A percentile compares a stretch with the other conserved stretches of the same genome.
These are phyloP conservation scores for Blastobasis lacticolella DNA, from an alignment of 2,888 invertebrate genomes.

Conservation along the genomic window DNA sequence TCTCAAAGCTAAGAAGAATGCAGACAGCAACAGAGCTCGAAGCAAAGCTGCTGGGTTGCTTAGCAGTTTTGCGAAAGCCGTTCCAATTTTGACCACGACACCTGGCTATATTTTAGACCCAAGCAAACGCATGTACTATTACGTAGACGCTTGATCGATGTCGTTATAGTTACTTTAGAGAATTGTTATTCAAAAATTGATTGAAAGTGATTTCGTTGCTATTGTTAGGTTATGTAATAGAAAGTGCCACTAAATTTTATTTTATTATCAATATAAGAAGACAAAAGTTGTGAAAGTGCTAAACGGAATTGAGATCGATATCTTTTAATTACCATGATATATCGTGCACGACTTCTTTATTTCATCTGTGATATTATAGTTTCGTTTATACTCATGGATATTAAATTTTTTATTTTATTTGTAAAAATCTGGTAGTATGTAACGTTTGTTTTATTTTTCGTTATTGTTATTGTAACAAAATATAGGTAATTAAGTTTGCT, in stretches of 20 bases:
- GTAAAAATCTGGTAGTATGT: too few species aligned
- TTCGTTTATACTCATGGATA: neutral
- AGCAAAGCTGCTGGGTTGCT: constrained; percentile 45
- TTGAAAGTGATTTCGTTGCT: constrained; percentile 6
- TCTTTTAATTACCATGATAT: constrained; percentile 11
- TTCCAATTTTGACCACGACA: constrained; percentile 51
- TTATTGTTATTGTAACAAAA: too few species aligned
- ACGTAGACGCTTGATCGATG: constrained; percentile 40
- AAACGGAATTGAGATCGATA: constrained; percentile 18
- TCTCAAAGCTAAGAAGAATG: constrained; percentile 19
- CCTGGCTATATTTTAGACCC: constrained; percentile 62
- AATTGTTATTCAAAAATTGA: neutral
- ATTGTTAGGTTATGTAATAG: constrained; percentile 27
- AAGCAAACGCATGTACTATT: constrained; percentile 68
- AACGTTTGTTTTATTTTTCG: too few species aligned
- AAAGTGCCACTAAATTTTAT: constrained; percentile 46
- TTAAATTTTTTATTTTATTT: too few species aligned
- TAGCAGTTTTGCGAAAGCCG: constrained; percentile 53
- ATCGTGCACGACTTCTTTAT: neutral
- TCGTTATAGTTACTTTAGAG: constrained; percentile 3
- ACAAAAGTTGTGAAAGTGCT: constrained; percentile 24
- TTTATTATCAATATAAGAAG: constrained; percentile 14
- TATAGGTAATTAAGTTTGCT: constrained; percentile 20
- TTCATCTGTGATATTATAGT: neutral
- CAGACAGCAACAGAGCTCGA: constrained; percentile 24